A percentile compares a stretch with the other conserved stretches of the same genome.
Conservation (phyloP, 2,888 invertebrate genomes). For the Laothoe populi region DNA sequence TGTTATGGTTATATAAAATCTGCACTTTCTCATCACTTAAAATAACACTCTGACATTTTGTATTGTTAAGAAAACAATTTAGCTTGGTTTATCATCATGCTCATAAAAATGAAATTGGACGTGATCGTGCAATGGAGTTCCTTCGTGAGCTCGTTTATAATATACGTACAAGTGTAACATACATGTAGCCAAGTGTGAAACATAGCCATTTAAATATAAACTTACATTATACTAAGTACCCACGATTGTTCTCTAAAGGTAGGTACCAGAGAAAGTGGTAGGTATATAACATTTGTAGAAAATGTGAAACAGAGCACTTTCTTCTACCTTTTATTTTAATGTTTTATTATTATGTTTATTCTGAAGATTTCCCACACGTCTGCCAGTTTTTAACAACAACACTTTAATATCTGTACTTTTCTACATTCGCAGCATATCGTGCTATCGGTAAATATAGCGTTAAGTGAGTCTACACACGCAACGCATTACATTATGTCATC, state of each 20-base stretch:
- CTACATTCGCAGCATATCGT: neutral
- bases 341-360: constrained; percentile 18
- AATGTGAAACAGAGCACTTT: constrained; percentile 27
- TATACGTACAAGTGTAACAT: neutral
- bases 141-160: constrained; percentile 31
- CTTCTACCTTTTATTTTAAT: constrained; percentile 18
- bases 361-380: neutral
- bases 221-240: constrained; percentile 25
- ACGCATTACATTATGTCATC: constrained; percentile 33
- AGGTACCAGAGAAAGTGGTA: constrained; percentile 27
- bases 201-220: constrained; percentile 11
- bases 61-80: constrained; percentile 39
- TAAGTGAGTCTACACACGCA: constrained; percentile 6
- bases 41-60: constrained; percentile 41
- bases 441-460: neutral
- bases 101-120: constrained; percentile 43
- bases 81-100: constrained; percentile 43
- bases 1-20: constrained; percentile 56
- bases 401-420: neutral
- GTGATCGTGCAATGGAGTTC: constrained; percentile 34
- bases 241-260: constrained; percentile 24
- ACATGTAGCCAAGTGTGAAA: constrained; percentile 2
- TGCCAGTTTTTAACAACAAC: neutral
- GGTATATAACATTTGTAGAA: constrained; percentile 21
- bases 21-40: constrained; percentile 47